These are phyloP conservation scores for Pogonomyrmex californicus DNA, from an alignment of 1,140 invertebrate species.

Conservation along the genomic window DNA sequence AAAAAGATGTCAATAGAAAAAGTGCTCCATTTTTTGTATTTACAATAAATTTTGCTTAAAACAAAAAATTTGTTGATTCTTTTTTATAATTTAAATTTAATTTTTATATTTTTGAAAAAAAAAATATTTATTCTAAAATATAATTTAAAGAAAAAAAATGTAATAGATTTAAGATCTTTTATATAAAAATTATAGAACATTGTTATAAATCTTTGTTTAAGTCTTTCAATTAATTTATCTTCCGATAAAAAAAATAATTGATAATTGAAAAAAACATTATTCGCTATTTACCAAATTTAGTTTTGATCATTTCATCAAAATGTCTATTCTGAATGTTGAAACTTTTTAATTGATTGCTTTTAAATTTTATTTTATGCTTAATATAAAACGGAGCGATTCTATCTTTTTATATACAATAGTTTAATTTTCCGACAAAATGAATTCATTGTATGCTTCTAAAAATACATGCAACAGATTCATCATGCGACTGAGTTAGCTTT, in stretches of 20 bases:
- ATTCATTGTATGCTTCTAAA: neutral
- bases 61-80: neutral
- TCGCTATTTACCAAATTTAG: neutral
- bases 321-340: neutral
- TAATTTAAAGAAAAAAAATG: neutral
- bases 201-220: slow-evolving; percentile 22
- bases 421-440: neutral
- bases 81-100: neutral
- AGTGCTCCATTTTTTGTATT: neutral
- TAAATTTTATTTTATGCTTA: neutral
- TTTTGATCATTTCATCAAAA: neutral
- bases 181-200: slow-evolving; percentile 4
- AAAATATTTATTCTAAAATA: neutral
- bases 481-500: slow-evolving; percentile 54
- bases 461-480: neutral
- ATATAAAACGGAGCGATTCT: neutral
- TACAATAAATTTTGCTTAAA: neutral
- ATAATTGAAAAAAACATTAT: neutral
- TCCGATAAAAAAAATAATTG: neutral
- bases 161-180: neutral
- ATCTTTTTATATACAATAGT: neutral
- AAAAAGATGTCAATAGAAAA: slow-evolving; percentile 3
- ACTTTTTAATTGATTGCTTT: neutral
- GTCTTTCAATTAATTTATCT: slow-evolving; percentile 8
- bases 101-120: neutral